Percentiles rank a stretch among this genome's conserved stretches.
These are phyloP conservation scores for Trematomus bernacchii DNA, from an alignment of 2,797 vertebrate species.

Conservation along the genomic window DNA sequence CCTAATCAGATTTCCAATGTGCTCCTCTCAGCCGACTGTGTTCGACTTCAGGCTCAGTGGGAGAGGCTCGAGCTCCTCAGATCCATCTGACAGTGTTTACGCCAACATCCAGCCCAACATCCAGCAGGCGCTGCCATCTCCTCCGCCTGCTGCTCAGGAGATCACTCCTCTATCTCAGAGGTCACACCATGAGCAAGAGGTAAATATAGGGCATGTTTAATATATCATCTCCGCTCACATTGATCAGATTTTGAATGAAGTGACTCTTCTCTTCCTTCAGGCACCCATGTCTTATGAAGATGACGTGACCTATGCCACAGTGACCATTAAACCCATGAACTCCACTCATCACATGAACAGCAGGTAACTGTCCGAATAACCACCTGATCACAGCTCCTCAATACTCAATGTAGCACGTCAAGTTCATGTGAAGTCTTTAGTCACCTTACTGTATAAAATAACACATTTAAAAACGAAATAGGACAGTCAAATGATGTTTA, in stretches of 20 bases:
- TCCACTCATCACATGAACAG: background rate
- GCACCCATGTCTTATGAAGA: background rate
- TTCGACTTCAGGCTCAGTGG: background rate
- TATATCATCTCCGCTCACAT: background rate
- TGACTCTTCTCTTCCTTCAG: conserved; percentile 36
- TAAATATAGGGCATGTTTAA: conserved; percentile 21
- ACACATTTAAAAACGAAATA: background rate
- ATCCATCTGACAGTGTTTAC: conserved; percentile 30
- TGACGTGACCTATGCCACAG: conserved; percentile 61
- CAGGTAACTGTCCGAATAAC: conserved; percentile 28
- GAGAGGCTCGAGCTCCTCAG: background rate
- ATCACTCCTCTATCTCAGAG: background rate
- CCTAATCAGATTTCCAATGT: background rate
- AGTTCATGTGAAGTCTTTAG: background rate
- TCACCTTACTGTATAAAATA: no score
- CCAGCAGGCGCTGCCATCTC: background rate
- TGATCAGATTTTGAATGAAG: background rate
- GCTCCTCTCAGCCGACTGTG: conserved; percentile 7
- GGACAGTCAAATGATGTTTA: no score
- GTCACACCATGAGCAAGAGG: background rate
- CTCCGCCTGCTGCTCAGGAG: background rate
- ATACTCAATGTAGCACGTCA: background rate
- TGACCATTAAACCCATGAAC: conserved; percentile 52
- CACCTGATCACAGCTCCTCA: background rate
- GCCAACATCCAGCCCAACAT: conserved; percentile 30